phyloP scores from a whole-genome alignment of 2,888 invertebrate species.

The Parthenolecanium corni region DNA sequence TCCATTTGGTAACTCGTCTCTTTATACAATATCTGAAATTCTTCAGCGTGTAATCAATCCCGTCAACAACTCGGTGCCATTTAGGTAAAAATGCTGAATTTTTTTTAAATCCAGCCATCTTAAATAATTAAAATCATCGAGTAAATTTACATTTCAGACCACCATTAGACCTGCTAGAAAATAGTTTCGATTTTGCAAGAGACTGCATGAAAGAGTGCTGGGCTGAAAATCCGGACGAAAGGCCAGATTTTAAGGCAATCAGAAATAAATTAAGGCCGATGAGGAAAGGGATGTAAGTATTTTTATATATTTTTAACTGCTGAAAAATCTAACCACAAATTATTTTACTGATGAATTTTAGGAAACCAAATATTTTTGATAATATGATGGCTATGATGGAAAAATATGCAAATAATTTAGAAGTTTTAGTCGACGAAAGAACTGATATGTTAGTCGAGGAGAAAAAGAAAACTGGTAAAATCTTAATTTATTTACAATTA shows the following conservation, averaged over 20 bases:
- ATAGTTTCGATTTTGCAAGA: conserved; percentile 72
- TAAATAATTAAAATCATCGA: not conserved
- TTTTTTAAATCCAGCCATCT: not conserved
- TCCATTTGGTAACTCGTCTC: conserved; percentile 61
- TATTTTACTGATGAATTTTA: conserved; percentile 37
- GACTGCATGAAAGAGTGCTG: conserved; percentile 80
- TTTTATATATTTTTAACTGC: not conserved
- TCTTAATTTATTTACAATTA: not conserved
- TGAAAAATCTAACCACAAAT: not conserved
- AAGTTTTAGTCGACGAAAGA: conserved; percentile 83
- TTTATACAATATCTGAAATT: conserved; percentile 54
- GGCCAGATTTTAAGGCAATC: conserved; percentile 77
- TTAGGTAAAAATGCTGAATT: conserved; percentile 44
- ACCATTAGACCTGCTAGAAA: conserved; percentile 62
- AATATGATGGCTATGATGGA: conserved; percentile 99
- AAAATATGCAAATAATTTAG: conserved; percentile 89
- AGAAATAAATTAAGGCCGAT: conserved; percentile 66
- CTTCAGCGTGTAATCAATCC: conserved; percentile 49
- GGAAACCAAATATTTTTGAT: conserved; percentile 91
- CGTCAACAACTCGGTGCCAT: conserved; percentile 41
- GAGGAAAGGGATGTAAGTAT: conserved; percentile 73
- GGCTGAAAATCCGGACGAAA: conserved; percentile 62
- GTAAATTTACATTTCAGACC: conserved; percentile 47
- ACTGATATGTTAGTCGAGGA: conserved; percentile 89
- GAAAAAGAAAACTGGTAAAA: conserved; percentile 80